These are phyloP conservation scores for Neocloeon triangulifer DNA, from an alignment of 1,140 invertebrate species.

Conservation along the genomic window DNA sequence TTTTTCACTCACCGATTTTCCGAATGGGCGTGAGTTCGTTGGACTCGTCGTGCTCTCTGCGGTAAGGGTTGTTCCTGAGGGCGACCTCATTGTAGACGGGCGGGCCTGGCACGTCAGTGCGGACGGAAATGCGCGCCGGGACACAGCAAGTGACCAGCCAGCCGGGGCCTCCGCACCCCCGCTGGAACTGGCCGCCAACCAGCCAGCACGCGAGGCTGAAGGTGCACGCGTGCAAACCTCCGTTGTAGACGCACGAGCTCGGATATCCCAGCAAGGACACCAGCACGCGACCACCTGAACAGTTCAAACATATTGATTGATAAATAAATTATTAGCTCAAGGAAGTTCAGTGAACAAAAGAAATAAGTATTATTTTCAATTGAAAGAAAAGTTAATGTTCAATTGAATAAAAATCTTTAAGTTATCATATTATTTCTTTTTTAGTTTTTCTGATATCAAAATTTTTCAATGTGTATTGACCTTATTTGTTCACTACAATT, in stretches of 20 bases:
- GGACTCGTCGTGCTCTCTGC: too few relatives aligned
- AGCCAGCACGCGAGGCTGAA: conserved; percentile 47
- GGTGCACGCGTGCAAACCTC: conserved; percentile 31
- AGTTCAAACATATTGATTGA: too few relatives aligned
- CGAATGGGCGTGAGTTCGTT: neutral
- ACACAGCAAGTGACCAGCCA: conserved; percentile 47
- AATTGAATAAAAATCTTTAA: too few relatives aligned
- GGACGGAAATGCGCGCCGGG: conserved; percentile 10
- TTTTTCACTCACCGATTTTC: neutral
- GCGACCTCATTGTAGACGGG: neutral
- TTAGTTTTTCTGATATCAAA: too few relatives aligned
- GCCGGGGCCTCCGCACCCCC: conserved; percentile 27
- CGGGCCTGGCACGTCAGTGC: neutral
- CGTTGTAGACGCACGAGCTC: conserved; percentile 27
- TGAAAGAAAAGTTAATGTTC: too few relatives aligned
- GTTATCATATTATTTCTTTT: too few relatives aligned
- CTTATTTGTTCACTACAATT: too few relatives aligned
- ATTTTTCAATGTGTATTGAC: too few relatives aligned
- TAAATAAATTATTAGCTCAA: too few relatives aligned
- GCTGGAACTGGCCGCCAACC: conserved; percentile 31
- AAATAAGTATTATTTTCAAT: too few relatives aligned
- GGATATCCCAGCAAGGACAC: conserved; percentile 33
- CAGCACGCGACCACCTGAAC: conserved; percentile 22
- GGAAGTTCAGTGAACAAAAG: too few relatives aligned
- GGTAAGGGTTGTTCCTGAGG: too few relatives aligned